Conservation (phyloP, 1,140 invertebrate genomes). For the Bombus confusus region DNA sequence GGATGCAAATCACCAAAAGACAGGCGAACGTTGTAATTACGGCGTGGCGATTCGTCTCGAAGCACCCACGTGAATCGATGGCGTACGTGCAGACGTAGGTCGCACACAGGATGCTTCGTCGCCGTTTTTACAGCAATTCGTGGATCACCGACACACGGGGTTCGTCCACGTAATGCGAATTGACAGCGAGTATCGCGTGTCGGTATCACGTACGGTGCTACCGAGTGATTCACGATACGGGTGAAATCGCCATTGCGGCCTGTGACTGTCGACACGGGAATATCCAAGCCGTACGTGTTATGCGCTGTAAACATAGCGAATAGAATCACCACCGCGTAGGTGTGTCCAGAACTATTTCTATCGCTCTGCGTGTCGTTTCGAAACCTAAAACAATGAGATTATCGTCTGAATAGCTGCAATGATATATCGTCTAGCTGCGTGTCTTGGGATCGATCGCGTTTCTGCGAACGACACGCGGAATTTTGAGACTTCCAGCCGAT, state of each 20-base stretch:
- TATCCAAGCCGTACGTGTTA: conserved; percentile 23
- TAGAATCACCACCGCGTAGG: conserved; percentile 8
- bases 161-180: conserved; percentile 24
- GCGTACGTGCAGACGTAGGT: too few species aligned
- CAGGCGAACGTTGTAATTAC: too few species aligned
- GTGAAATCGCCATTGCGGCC: conserved; percentile 29
- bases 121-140: conserved; percentile 30
- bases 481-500: background rate
- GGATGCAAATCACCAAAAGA: background rate
- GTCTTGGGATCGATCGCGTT: background rate
- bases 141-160: conserved; percentile 4
- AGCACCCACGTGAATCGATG: background rate
- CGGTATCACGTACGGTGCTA: conserved; percentile 44
- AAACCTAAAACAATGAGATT: background rate
- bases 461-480: background rate
- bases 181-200: conserved; percentile 46
- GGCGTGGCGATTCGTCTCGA: background rate
- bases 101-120: background rate
- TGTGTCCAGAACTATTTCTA: conserved; percentile 17
- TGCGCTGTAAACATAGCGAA: conserved; percentile 25
- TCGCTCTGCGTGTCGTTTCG: background rate
- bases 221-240: conserved; percentile 52
- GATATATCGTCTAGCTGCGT: background rate
- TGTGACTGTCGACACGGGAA: conserved; percentile 4
- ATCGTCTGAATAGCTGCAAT: background rate